Evolutionary conservation across 2,888 invertebrate species (phyloP).

Genomic region (Harmothoe impar): DNA sequence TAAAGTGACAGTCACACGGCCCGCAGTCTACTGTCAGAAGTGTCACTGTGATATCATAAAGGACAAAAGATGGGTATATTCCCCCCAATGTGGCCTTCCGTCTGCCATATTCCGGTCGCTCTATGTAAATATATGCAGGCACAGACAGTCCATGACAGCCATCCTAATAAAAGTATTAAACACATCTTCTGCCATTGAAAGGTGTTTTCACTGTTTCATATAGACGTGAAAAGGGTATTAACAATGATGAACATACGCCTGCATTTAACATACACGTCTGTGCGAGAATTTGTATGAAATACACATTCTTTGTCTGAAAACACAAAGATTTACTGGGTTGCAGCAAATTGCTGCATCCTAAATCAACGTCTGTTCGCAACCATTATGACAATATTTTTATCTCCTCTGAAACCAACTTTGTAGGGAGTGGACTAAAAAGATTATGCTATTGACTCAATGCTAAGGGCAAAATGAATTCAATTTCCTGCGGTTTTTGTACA

Average conservation of each 20-base stretch:
- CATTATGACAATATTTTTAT: constrained; percentile 9
- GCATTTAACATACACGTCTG: not conserved
- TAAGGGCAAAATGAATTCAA: constrained; percentile 34
- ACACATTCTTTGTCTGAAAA: not conserved
- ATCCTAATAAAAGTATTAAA: not conserved
- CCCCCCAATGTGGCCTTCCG: not conserved
- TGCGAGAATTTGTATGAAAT: too few species aligned
- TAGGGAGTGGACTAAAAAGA: constrained; percentile 3
- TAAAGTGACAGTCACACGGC: constrained; percentile 11
- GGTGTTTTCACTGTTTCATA: not conserved
- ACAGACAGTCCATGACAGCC: not conserved
- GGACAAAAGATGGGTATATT: not conserved
- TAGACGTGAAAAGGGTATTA: not conserved
- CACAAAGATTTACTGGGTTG: not conserved
- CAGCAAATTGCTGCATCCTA: not conserved
- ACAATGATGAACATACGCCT: not conserved
- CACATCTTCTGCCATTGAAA: not conserved
- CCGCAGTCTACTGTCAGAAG: not conserved
- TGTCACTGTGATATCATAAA: not conserved
- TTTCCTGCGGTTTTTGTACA: not conserved
- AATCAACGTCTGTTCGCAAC: not conserved
- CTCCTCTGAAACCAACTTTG: constrained; percentile 22
- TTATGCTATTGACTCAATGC: constrained; percentile 41
- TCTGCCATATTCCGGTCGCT: not conserved
- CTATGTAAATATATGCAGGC: not conserved